These are phyloP conservation scores for Metopolophium dirhodum DNA, from an alignment of 1,140 invertebrate species.

Conservation along the genomic window DNA sequence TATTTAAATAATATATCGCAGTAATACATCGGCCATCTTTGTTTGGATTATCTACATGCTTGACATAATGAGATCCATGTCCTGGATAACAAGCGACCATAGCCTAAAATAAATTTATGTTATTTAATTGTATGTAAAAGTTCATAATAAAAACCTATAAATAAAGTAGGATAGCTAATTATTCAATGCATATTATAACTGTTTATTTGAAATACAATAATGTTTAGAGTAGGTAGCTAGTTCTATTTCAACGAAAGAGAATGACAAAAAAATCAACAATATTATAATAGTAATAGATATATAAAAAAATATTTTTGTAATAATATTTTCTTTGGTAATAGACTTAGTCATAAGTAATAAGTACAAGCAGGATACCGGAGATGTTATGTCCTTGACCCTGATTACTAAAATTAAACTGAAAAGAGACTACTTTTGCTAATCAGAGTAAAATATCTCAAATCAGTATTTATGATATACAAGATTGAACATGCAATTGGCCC, in stretches of 20 bases:
- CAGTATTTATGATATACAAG: too few species aligned
- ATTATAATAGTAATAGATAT: neutral
- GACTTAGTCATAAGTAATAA: neutral
- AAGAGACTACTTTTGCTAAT: too few species aligned
- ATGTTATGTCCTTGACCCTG: neutral
- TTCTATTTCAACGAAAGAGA: neutral
- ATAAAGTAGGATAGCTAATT: neutral
- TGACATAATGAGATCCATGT: constrained; percentile 89
- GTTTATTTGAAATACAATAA: neutral
- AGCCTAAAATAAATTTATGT: constrained; percentile 73
- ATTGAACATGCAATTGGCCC: neutral
- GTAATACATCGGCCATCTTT: constrained; percentile 93
- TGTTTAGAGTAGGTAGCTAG: neutral
- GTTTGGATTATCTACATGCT: constrained; percentile 98
- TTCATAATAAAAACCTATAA: neutral
- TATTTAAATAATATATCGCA: constrained; percentile 95
- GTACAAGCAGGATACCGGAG: accelerated
- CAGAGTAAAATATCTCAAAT: too few species aligned
- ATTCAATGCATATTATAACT: neutral
- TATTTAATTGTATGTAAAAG: neutral
- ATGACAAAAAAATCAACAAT: neutral
- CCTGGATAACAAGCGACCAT: constrained; percentile 98
- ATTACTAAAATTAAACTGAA: too few species aligned
- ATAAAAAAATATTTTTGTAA: neutral
- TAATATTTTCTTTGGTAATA: neutral